Conservation (phyloP, 2,797 vertebrate genomes). For the Phaenicophaeus curvirostris region DNA sequence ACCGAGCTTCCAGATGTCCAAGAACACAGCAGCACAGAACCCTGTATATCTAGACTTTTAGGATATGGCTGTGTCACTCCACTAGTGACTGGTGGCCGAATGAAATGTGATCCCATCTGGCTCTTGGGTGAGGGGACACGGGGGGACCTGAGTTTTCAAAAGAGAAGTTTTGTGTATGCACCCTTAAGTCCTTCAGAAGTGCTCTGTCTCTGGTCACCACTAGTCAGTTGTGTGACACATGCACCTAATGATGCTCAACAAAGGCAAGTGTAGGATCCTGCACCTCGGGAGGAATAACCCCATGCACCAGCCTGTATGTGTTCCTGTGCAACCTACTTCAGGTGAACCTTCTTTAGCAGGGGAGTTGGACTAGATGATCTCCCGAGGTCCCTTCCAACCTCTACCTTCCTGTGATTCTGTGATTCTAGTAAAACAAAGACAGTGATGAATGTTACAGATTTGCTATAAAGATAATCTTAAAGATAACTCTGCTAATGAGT, state of each 20-base stretch:
- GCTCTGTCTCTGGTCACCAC: background rate
- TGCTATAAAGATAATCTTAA: background rate
- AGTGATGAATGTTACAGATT: background rate
- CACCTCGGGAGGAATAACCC: no score
- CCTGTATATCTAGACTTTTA: background rate
- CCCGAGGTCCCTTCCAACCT: no score
- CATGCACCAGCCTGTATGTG: no score
- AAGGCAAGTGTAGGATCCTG: no score
- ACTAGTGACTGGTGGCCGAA: background rate
- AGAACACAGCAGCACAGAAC: accelerated
- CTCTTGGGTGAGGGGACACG: background rate
- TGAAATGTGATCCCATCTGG: background rate
- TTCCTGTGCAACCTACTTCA: no score
- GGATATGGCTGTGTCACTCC: background rate
- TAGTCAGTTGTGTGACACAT: background rate
- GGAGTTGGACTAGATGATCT: no score
- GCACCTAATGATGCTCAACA: no score
- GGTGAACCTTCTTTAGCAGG: no score
- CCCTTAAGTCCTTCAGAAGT: background rate
- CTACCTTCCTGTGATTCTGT: no score
- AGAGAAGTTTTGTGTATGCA: accelerated
- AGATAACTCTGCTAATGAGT: background rate
- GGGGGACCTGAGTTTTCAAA: background rate
- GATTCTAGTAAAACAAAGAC: background rate
- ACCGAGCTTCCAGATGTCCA: background rate